Evolutionary conservation across 2,888 invertebrate species (phyloP), one percentile per base, ranked within the genome.

Genomic region (Parnassius smintheus): DNA sequence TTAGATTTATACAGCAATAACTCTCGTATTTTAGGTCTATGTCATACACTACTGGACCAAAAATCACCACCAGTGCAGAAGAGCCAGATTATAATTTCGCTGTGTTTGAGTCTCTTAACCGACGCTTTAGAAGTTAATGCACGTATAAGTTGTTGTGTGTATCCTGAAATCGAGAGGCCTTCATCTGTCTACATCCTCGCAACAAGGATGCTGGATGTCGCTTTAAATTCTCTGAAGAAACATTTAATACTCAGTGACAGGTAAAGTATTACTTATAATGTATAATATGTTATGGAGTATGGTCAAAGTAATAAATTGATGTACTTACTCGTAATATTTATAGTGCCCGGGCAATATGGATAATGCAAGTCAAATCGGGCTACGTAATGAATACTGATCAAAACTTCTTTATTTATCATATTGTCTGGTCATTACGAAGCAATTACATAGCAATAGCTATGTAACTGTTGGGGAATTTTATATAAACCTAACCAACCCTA

Each of bases 161-260:
- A 89, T 61, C 86, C 89, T 0, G 46, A 65, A 2, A 71, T 86
- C 22, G 73, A 65, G 53, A 89, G 91, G 91, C 88, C 90, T 0
- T 8, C 55, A 0, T 75, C 80, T 1, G 68, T 78, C 41, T 74
- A 72, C 59, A 11, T 65, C 0, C 66, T 90, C 0, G 78, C 80
- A 0, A 69, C 25, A 2, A 77, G 70, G 25, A 83, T 86, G 81
- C 56, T 90, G 8, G 75, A 83, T 44, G 65, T 75, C 0, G 75
- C 82, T 1, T 45, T 85, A 9, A 71, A 67, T 41, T 78, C 84
- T 0, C 72, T 89, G 2, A 77, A 85, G 1, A 80, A 77, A 11
- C 75, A 84, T 65, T 76, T 54, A 9, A 73, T 86, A 45, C 56
- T 89, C 2, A 83, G 79, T 65, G 85, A 89, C 45, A 85, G 85